phyloP scores from a whole-genome alignment of 1,140 invertebrate genomes.

The Drepana arcuata region DNA sequence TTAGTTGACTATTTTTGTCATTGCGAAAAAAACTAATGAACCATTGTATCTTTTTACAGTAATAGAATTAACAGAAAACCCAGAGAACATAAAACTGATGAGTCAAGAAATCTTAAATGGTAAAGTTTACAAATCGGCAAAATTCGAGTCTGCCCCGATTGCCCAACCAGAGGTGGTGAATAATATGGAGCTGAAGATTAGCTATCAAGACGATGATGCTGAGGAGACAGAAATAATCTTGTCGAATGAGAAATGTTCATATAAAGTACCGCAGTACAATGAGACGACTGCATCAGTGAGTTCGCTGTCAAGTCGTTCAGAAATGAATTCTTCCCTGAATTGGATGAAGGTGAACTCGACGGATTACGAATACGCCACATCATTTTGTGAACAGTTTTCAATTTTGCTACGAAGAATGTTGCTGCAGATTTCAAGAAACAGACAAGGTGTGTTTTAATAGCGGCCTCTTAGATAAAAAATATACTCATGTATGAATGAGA shows the following conservation, averaged over 20 bases:
- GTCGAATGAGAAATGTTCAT: constrained; percentile 45
- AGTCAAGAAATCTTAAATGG: constrained; percentile 56
- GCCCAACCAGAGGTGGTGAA: constrained; percentile 20
- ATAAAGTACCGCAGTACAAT: constrained; percentile 38
- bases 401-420: constrained; percentile 50
- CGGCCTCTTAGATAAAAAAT: too few relatives aligned
- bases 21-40: too few relatives aligned
- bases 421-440: constrained; percentile 51
- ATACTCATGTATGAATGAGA: too few relatives aligned
- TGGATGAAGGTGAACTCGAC: constrained; percentile 56
- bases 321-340: constrained; percentile 38
- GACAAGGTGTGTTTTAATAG: constrained; percentile 34
- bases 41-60: constrained; percentile 55
- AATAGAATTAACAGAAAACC: constrained; percentile 67
- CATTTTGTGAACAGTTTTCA: constrained; percentile 45
- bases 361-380: constrained; percentile 29
- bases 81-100: constrained; percentile 43
- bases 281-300: constrained; percentile 29
- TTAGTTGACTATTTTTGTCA: too few relatives aligned
- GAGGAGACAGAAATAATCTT: constrained; percentile 48
- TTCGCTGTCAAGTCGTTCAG: constrained; percentile 37
- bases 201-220: constrained; percentile 45
- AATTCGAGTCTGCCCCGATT: constrained; percentile 24
- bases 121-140: constrained; percentile 49
- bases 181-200: constrained; percentile 45